phyloP scores from a whole-genome alignment of 2,797 vertebrate genomes.

The Hippocampus kuda region DNA sequence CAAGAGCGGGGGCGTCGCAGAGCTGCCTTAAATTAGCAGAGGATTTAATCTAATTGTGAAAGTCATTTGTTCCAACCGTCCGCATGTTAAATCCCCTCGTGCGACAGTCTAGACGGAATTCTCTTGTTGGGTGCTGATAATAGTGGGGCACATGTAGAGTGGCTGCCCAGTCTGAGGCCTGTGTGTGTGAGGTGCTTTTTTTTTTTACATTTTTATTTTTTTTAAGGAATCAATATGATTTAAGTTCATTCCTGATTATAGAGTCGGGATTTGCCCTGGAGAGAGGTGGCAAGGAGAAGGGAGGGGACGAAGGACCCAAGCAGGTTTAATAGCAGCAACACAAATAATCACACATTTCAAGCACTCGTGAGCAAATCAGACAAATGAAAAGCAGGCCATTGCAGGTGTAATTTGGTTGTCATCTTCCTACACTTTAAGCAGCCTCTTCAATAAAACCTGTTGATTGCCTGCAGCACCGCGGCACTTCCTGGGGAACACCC shows the following conservation, averaged over 20 bases:
- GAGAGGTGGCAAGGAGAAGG: constrained; percentile 23
- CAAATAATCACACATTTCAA: constrained; percentile 56
- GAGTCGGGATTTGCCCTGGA: constrained; percentile 54
- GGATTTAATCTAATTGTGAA: constrained; percentile 68
- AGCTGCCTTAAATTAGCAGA: constrained; percentile 64
- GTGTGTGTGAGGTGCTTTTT: constrained; percentile 35
- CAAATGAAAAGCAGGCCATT: constrained; percentile 21
- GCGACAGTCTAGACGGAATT: constrained; percentile 63
- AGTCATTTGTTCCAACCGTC: constrained; percentile 63
- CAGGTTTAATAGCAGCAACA: constrained; percentile 46
- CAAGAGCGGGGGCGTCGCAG: constrained; percentile 32
- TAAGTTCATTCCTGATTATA: constrained; percentile 60
- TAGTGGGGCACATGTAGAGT: constrained; percentile 44
- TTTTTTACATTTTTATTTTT: constrained; percentile 10
- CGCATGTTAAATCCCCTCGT: constrained; percentile 51
- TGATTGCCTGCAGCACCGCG: constrained; percentile 7
- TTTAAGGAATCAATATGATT: constrained; percentile 58
- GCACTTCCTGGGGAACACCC: not conserved
- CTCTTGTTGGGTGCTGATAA: constrained; percentile 41
- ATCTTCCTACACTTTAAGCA: constrained; percentile 42
- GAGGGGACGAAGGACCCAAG: constrained; percentile 24
- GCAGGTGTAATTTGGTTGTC: constrained; percentile 20
- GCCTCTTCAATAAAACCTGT: constrained; percentile 37
- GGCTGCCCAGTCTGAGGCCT: constrained; percentile 52
- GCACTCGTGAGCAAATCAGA: constrained; percentile 40